Conservation (phyloP, 2,113 vertebrate genomes). For the Campylorhamphus procurvoides region DNA sequence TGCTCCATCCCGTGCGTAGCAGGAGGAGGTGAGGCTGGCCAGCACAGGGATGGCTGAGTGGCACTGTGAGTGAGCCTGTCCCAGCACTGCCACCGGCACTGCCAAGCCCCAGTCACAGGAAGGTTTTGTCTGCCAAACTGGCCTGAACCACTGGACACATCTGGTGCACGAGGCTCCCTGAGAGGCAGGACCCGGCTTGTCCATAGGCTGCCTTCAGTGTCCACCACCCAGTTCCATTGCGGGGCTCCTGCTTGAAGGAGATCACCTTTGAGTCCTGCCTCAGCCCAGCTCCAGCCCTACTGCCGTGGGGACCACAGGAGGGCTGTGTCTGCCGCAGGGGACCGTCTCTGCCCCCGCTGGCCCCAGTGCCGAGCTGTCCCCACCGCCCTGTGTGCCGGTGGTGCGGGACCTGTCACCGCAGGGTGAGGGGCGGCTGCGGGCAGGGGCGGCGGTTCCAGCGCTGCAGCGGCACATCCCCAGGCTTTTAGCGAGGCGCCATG, state of each 20-base stretch:
- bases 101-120: rapidly evolving
- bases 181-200: neutral
- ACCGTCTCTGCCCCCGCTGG: rapidly evolving
- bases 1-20: rapidly evolving
- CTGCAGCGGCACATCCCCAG: slow-evolving; percentile 69
- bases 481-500: slow-evolving; percentile 88
- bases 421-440: neutral
- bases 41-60: rapidly evolving
- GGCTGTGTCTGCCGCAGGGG: neutral
- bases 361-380: neutral
- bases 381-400: neutral
- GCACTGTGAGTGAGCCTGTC: neutral
- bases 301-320: neutral
- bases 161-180: neutral
- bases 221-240: neutral
- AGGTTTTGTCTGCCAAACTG: neutral
- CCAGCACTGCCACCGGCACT: neutral
- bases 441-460: neutral
- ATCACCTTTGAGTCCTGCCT: neutral
- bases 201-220: rapidly evolving
- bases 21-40: rapidly evolving
- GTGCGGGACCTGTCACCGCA: rapidly evolving
- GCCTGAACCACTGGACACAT: neutral
- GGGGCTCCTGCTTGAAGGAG: neutral
- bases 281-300: neutral